These are phyloP conservation scores for Macrophya alboannulata DNA, from an alignment of 2,888 invertebrate genomes.

Conservation along the genomic window DNA sequence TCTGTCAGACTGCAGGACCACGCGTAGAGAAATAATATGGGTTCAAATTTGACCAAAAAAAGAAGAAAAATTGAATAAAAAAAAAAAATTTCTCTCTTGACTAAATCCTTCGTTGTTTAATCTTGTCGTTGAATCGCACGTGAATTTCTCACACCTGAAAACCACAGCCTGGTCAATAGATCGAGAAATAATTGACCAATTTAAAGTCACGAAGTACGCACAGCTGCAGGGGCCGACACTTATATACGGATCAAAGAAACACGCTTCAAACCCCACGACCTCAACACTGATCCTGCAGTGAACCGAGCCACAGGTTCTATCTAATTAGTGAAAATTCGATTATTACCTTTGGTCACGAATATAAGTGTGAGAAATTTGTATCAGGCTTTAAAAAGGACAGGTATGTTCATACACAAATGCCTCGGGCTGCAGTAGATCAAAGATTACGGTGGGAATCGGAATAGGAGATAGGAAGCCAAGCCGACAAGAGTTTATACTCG, in stretches of 20 bases:
- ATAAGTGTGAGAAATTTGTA: slow-evolving; percentile 14
- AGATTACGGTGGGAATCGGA: background rate
- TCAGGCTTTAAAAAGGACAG: background rate
- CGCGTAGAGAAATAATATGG: background rate
- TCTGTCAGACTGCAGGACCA: too few species aligned
- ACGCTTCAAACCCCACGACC: slow-evolving; percentile 13
- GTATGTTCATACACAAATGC: background rate
- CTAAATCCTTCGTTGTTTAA: too few species aligned
- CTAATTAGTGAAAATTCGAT: slow-evolving; percentile 6
- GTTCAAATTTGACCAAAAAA: background rate
- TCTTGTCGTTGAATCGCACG: background rate
- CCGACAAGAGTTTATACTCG: too few species aligned
- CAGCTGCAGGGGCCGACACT: too few species aligned
- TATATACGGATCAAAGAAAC: slow-evolving; percentile 44
- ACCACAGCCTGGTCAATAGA: slow-evolving; percentile 11
- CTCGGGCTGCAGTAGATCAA: background rate
- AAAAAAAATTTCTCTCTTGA: too few species aligned
- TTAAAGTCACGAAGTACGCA: slow-evolving; percentile 44
- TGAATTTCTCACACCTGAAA: background rate
- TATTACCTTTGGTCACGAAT: background rate
- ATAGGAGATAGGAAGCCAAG: too few species aligned
- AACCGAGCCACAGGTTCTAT: slow-evolving; percentile 21
- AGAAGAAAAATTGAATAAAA: too few species aligned
- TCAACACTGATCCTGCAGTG: background rate
- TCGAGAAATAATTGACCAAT: slow-evolving; percentile 51